Conservation (phyloP, 2,888 invertebrate genomes). For the Meteorus colon region DNA sequence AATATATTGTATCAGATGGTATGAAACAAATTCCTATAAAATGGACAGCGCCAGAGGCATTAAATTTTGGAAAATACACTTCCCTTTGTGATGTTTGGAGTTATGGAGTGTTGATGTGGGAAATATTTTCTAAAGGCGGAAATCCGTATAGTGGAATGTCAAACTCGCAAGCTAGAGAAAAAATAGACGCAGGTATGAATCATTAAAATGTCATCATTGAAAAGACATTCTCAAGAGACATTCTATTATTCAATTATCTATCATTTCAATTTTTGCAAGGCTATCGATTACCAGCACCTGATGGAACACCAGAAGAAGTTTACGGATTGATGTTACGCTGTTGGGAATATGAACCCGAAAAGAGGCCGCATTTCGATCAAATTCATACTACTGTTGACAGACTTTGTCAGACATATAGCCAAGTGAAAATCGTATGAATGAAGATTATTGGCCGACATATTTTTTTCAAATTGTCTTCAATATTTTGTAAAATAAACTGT, state of each 20-base stretch:
- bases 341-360: conserved; percentile 95
- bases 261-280: conserved; percentile 75
- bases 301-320: conserved; percentile 90
- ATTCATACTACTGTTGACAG: conserved; percentile 86
- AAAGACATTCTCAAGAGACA: conserved; percentile 14
- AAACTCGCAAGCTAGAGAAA: conserved; percentile 94
- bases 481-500: not conserved
- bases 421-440: conserved; percentile 21
- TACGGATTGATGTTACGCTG: conserved; percentile 93
- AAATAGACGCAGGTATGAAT: conserved; percentile 88
- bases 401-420: conserved; percentile 70
- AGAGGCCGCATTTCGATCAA: conserved; percentile 93
- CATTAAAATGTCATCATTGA: conserved; percentile 3
- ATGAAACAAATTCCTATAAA: conserved; percentile 99
- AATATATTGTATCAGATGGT: conserved; percentile 96
- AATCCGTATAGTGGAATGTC: conserved; percentile 96
- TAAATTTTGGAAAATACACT: conserved; percentile 96
- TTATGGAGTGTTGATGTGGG: conserved; percentile 96
- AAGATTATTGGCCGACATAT: not conserved
- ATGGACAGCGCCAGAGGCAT: conserved; percentile 98
- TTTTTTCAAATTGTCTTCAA: not conserved
- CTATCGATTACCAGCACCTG: conserved; percentile 94
- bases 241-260: not conserved
- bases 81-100: conserved; percentile 98
- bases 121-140: conserved; percentile 94